Percentiles rank a stretch among this genome's conserved stretches.
Conservation (phyloP, 2,888 invertebrate species). For the Frankliniella fusca region DNA sequence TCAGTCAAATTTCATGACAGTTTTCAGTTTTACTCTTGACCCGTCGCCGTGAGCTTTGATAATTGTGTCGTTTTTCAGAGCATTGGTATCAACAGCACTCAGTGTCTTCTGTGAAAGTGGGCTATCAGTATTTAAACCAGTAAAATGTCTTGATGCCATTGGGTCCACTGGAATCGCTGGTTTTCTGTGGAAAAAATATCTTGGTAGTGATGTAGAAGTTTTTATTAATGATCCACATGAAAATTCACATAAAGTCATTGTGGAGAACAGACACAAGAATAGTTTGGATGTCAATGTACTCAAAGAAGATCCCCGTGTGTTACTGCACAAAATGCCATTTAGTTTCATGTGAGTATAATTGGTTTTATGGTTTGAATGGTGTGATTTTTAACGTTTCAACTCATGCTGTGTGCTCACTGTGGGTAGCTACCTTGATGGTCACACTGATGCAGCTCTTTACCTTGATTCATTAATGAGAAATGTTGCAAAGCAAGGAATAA, state of each 20-base stretch:
- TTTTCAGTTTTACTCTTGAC: slow-evolving; percentile 46
- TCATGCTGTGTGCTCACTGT: slow-evolving; percentile 28
- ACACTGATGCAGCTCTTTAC: slow-evolving; percentile 41
- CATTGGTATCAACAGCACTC: slow-evolving; percentile 37
- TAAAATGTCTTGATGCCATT: slow-evolving; percentile 40
- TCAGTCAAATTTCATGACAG: neutral
- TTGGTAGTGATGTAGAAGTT: slow-evolving; percentile 38
- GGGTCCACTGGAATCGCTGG: slow-evolving; percentile 39
- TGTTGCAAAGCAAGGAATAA: slow-evolving; percentile 41
- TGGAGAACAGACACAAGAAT: slow-evolving; percentile 39
- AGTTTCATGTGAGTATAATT: slow-evolving; percentile 42
- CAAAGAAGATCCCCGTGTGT: slow-evolving; percentile 40
- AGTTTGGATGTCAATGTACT: slow-evolving; percentile 37
- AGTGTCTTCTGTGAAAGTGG: slow-evolving; percentile 38
- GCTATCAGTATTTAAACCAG: slow-evolving; percentile 37
- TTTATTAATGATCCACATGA: slow-evolving; percentile 38
- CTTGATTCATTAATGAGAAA: slow-evolving; percentile 42
- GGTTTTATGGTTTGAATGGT: neutral
- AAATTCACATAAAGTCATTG: slow-evolving; percentile 36
- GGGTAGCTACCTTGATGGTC: slow-evolving; percentile 42
- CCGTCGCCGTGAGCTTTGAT: slow-evolving; percentile 52
- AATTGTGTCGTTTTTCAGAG: slow-evolving; percentile 35
- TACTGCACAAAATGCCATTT: slow-evolving; percentile 41
- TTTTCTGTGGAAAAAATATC: slow-evolving; percentile 38
- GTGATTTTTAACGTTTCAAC: neutral